Conservation (phyloP, 2,113 vertebrate genomes). For the Gambusia affinis region DNA sequence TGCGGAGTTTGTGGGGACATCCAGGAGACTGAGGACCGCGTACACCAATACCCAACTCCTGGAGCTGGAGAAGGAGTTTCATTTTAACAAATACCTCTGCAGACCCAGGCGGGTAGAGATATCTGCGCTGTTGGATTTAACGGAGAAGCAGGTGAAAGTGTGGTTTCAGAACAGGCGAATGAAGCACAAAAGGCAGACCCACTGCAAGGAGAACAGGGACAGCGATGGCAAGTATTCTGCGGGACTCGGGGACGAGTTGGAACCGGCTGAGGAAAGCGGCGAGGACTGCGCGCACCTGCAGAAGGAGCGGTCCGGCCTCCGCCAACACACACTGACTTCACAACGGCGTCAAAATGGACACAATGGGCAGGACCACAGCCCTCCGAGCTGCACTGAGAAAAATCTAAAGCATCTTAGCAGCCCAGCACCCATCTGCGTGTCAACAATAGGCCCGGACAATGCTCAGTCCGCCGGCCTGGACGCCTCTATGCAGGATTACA, state of each 20-base stretch:
- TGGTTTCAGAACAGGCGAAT: constrained; percentile 99
- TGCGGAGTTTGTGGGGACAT: constrained; percentile 76
- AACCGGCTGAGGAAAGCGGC: constrained; percentile 82
- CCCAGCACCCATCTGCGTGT: constrained; percentile 89
- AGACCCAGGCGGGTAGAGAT: constrained; percentile 96
- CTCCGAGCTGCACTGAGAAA: constrained; percentile 94
- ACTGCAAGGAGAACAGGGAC: constrained; percentile 96
- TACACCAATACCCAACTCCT: constrained; percentile 98
- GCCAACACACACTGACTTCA: constrained; percentile 87
- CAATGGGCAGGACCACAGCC: constrained; percentile 90
- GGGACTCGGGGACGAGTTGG: constrained; percentile 83
- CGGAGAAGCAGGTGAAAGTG: constrained; percentile 98
- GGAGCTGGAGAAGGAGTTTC: constrained; percentile 98
- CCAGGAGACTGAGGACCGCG: constrained; percentile 93
- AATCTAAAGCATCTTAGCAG: constrained; percentile 96
- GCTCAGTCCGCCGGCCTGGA: constrained; percentile 88
- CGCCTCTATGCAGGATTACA: constrained; percentile 89
- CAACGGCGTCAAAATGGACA: constrained; percentile 86
- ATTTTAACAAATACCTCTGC: constrained; percentile 99
- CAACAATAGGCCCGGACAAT: constrained; percentile 97
- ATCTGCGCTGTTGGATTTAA: constrained; percentile 92
- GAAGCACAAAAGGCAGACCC: constrained; percentile 98
- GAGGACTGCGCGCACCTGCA: constrained; percentile 87
- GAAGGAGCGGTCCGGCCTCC: constrained; percentile 81
- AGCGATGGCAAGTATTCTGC: constrained; percentile 88